Evolutionary conservation across 2,888 invertebrate species (phyloP).

Genomic region (Brachypalpus laphriformis): DNA sequence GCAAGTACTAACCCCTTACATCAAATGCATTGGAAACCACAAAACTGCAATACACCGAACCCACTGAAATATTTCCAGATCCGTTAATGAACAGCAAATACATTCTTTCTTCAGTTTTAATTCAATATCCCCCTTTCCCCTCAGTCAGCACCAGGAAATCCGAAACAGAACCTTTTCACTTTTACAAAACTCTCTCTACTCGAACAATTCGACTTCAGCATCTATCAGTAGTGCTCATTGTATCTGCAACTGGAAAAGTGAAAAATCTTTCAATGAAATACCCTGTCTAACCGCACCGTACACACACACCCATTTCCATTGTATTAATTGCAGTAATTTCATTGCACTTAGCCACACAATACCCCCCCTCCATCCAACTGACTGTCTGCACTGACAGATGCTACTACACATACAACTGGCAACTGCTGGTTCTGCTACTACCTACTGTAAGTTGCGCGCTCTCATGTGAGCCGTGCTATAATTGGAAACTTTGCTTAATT

Average conservation of each 20-base stretch:
- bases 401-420: background rate
- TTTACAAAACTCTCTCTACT: background rate
- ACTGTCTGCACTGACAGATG: constrained; percentile 36
- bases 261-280: constrained; percentile 31
- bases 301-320: constrained; percentile 6
- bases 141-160: constrained; percentile 15
- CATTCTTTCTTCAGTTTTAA: constrained; percentile 22
- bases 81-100: constrained; percentile 23
- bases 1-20: too few relatives aligned
- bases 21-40: background rate
- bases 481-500: constrained; percentile 77
- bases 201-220: background rate
- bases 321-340: constrained; percentile 67
- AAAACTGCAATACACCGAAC: background rate
- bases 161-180: constrained; percentile 27
- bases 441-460: constrained; percentile 11
- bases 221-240: constrained; percentile 58
- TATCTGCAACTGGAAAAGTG: constrained; percentile 4
- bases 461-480: constrained; percentile 37
- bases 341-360: constrained; percentile 51
- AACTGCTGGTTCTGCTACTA: constrained; percentile 5
- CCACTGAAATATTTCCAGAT: background rate
- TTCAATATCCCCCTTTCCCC: too few relatives aligned
- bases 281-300: constrained; percentile 9
- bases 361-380: background rate